Percentiles rank a stretch among this genome's conserved stretches.
Evolutionary conservation across 2,797 vertebrate genomes (phyloP).

Genomic region (Threskiornis aethiopicus): DNA sequence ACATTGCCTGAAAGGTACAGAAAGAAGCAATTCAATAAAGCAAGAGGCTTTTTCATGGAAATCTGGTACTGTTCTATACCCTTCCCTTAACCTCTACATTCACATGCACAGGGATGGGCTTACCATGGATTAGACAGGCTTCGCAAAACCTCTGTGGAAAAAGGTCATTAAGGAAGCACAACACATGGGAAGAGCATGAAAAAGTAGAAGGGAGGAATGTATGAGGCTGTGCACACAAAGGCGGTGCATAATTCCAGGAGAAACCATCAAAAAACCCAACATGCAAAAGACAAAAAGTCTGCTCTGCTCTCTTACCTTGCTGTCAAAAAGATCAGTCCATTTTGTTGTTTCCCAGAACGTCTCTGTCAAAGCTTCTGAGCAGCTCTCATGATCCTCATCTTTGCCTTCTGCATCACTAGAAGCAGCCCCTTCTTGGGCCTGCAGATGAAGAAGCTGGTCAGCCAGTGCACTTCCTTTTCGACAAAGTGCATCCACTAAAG

Average conservation of each 20-base stretch:
- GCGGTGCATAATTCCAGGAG: not conserved
- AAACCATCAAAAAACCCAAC: not conserved
- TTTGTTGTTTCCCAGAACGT: slow-evolving; percentile 96
- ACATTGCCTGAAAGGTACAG: not conserved
- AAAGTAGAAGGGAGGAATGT: not conserved
- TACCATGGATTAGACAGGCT: not conserved
- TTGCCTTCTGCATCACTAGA: slow-evolving; percentile 80
- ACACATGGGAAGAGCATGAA: not conserved
- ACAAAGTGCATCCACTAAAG: slow-evolving; percentile 92
- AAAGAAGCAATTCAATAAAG: slow-evolving; percentile 13
- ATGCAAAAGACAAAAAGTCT: not conserved
- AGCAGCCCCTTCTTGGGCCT: slow-evolving; percentile 81
- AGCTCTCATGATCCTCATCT: slow-evolving; percentile 81
- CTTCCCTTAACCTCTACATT: not conserved
- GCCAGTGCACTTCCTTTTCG: slow-evolving; percentile 91
- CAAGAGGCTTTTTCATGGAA: not conserved
- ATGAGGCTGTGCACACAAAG: not conserved
- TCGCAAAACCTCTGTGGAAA: not conserved
- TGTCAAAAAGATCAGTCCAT: slow-evolving; percentile 94
- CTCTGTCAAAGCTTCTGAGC: slow-evolving; percentile 81
- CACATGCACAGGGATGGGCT: not conserved
- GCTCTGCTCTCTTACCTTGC: slow-evolving; percentile 82
- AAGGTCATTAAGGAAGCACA: not conserved
- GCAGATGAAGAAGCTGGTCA: slow-evolving; percentile 86
- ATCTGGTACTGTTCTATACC: not conserved